Conservation (phyloP, 2,113 vertebrate species). For the Poicephalus meyeri region DNA sequence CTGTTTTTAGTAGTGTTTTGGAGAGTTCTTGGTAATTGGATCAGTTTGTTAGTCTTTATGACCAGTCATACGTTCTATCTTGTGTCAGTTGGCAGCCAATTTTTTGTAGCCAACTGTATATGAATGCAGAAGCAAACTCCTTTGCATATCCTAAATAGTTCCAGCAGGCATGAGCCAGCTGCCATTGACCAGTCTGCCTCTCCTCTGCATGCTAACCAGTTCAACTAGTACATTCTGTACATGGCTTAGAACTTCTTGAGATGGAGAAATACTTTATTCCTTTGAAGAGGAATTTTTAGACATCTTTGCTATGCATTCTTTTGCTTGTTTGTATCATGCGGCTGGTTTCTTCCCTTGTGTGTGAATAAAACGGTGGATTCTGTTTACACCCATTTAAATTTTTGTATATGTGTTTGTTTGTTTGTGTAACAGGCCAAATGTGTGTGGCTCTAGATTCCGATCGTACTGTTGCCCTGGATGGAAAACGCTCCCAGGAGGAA, state of each 20-base stretch:
- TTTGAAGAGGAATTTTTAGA: background rate
- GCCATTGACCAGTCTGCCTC: background rate
- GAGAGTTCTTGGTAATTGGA: background rate
- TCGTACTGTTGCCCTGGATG: slow-evolving; percentile 83
- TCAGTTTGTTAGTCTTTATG: background rate
- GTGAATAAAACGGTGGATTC: background rate
- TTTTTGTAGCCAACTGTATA: background rate
- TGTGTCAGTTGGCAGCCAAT: background rate
- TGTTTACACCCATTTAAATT: background rate
- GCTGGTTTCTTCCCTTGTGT: background rate
- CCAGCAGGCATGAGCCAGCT: background rate
- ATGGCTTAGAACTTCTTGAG: background rate
- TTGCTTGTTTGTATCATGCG: background rate
- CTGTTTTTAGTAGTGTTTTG: background rate
- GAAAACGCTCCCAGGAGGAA: slow-evolving; percentile 80
- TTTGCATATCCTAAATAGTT: background rate
- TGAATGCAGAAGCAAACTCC: background rate
- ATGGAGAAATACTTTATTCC: background rate
- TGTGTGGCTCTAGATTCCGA: slow-evolving; percentile 81
- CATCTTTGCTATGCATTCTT: rapidly evolving
- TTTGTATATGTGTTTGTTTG: background rate
- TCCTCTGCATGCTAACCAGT: background rate
- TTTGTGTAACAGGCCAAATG: slow-evolving; percentile 76
- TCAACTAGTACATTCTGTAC: background rate
- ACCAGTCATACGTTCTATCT: background rate